Evolutionary conservation across 2,888 invertebrate species (phyloP), one percentile per base, ranked within the genome.

Genomic region (Himalopsyche kuldschensis): DNA sequence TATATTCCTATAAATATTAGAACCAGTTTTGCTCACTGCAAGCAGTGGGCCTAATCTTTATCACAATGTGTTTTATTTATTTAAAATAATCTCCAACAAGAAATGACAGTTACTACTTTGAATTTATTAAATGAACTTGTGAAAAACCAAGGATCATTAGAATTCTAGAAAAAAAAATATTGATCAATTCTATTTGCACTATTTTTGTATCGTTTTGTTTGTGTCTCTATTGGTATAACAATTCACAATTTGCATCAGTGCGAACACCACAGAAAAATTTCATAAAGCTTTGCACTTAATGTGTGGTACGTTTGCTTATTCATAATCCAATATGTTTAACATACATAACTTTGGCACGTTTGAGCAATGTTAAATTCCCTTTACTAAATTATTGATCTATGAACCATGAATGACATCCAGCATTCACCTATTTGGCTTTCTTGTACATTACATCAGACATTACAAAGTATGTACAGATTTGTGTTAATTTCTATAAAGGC

Each of bases 271-370:
- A 78, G 35, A 79, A 75, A 27, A 76, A 47, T 77, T 84, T 81
- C 75, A 81, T 69, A 81, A 82, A 69, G 86, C 86, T 86, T 86
- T 84, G 86, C 86, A 86, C 86, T 86, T 75, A 85, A 84, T 78
- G 86, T 84, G 86, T 86, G 86, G 85, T 85, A 85, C 77, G 84
- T 85, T 86, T 84, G 86, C 84, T 86, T 85, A 69, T 69, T 82
- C 48, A 85, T 84, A 83, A 85, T 84, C 81, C 82, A 55, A 82
- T 78, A 84, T 81, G 78, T 83, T 84, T 79, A 85, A 84, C 81
- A 81, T 75, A 81, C 69, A 83, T 83, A 83, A 82, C 84, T 84
- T 81, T 48, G 63, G 86, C 86, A 86, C 86, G 86, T 84, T 82
- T 82, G 78, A 83, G 83, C 79, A 81, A 78, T 55, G 46, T 80